Base-by-base conservation (phyloP, 2,888 invertebrate species). In the Oscheius sp. region DNA sequence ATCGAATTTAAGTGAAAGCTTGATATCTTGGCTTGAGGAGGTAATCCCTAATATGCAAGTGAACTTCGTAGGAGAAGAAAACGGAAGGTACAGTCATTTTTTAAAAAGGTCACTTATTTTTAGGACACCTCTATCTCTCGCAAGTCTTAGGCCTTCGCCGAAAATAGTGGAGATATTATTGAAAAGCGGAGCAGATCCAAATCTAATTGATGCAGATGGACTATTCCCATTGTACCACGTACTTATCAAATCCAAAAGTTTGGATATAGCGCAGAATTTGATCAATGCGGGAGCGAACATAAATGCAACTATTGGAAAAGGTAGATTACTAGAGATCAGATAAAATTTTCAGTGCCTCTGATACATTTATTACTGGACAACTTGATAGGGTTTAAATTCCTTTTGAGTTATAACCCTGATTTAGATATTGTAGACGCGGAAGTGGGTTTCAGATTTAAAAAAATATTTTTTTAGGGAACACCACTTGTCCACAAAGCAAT, bases 181-280 rank as follows among this genome's bases (percentile, higher is more conserved):
- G 75, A 92, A 93, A 88, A 94, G 92, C 86, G 90, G 89, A 82
- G 91, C 90, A 68, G 92, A 93, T 87, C 92, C 90, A 87, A 93
- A 92, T 88, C 92, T 92, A 76, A 89, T 91, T 67, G 95, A 92
- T 89, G 91, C 90, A 80, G 92, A 91, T 84, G 92, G 87, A 32
- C 89, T 92, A 17, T 45, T 45, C 9, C 49, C 57, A 5, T 49
- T 67, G 9, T 57, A 28, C 41, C 67, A 67, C 17, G 36, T 49
- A n/a, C 30, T 67, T n/a, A 17, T 57, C 17, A 9, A 28, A 3
- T 6, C 6, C 12, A 30, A 45, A 17, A 41, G 28, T 22, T 24
- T 59, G 20, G n/a, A 49, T 24, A 71, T 82, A 22, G 72, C 81
- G 14, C 67, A 76, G 32, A 44, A 67, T 32, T 36, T 85, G 63